Evolutionary conservation across 2,888 invertebrate species (phyloP), one percentile per base, ranked within the genome.

Genomic region (Panzeria rudis): DNA sequence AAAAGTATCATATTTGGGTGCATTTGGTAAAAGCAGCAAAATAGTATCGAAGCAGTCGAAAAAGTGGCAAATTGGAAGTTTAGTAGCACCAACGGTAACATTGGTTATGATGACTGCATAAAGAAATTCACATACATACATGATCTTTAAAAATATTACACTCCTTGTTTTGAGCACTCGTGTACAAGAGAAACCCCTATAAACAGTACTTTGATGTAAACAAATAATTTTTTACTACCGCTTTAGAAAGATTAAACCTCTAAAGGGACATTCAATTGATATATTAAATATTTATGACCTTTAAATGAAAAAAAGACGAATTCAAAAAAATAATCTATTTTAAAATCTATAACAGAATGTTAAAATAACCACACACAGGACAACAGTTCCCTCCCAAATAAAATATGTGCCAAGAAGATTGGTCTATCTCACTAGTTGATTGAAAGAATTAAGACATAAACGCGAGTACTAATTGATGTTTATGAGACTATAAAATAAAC

Each of bases 211-310:
- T 20, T 20, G 20, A 50, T 20, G 17, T 50, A 4, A 61, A 5
- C 11, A n/a, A 61, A 20, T 11, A 11, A n/a, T 35, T 61, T 38
- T 9, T 38, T 9, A 41, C 25, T 50, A 64, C 69, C 38, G 15
- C 15, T n/a, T 29, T 7, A n/a, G 2, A n/a, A 6, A 7, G 1
- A 13, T 25, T 9, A 54, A 23, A 25, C 13, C 5, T 25, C 44
- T 15, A 76, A 62, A 68, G 69, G 32, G 20, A 56, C 25, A 35
- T 20, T 75, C 62, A 81, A 69, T 75, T 75, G 6, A 44, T 69
- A 66, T 25, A 64, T 64, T 47, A n/a, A 35, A 8, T 17, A 20
- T 78, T 73, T 83, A 77, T 23, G 62, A 47, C 41, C 54, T 73
- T 54, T 64, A 44, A 61, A 69, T 52, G n/a, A 54, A 56, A 41